Evolutionary conservation across 2,888 invertebrate species (phyloP).

Genomic region (Mamestra brassicae): DNA sequence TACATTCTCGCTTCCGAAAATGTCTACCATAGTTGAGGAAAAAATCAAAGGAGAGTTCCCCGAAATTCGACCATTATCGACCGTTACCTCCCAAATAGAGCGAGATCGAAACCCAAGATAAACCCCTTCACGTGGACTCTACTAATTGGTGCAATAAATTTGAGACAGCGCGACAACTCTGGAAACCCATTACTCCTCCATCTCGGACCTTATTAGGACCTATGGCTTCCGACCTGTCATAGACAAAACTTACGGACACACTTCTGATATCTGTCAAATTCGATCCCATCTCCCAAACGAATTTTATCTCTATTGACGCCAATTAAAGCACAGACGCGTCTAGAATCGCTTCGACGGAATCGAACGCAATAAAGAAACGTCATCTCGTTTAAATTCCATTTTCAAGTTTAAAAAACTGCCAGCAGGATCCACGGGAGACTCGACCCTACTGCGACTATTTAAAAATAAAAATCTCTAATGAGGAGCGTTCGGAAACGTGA

Average conservation of each 20-base stretch:
- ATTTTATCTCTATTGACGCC: conserved; percentile 78
- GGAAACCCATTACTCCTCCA: conserved; percentile 78
- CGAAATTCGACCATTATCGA: conserved; percentile 88
- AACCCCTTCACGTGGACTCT: conserved; percentile 86
- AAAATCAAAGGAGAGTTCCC: conserved; percentile 82
- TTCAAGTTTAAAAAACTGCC: conserved; percentile 77
- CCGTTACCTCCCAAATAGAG: conserved; percentile 90
- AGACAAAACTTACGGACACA: conserved; percentile 74
- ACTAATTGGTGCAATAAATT: conserved; percentile 91
- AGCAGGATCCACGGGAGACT: conserved; percentile 72
- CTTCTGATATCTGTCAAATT: conserved; percentile 79
- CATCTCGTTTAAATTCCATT: conserved; percentile 88
- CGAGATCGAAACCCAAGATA: conserved; percentile 84
- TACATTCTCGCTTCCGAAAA: conserved; percentile 90
- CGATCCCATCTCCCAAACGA: conserved; percentile 70
- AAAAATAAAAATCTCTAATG: conserved; percentile 86
- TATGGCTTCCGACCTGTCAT: conserved; percentile 73
- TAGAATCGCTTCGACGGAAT: conserved; percentile 75
- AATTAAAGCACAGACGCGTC: conserved; percentile 77
- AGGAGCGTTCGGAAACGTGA: conserved; percentile 83
- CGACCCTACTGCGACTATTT: conserved; percentile 75
- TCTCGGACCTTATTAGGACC: conserved; percentile 81
- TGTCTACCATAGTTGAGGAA: conserved; percentile 78
- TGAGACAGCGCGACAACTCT: conserved; percentile 82
- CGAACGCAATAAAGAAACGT: conserved; percentile 82